Evolutionary conservation across 2,797 vertebrate genomes (phyloP).

Genomic region (Podarcis lilfordi): DNA sequence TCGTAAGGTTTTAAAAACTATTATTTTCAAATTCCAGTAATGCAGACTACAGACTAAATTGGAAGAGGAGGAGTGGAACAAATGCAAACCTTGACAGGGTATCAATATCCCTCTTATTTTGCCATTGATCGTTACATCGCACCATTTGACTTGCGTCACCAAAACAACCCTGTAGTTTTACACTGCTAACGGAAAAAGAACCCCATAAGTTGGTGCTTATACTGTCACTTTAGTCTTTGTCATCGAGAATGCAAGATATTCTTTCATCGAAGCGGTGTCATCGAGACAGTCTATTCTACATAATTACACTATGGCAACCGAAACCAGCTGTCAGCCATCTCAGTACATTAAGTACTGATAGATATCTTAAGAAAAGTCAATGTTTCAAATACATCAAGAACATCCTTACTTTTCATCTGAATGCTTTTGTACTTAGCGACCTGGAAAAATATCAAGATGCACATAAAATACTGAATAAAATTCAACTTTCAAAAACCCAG

Average conservation of each 20-base stretch:
- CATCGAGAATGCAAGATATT: slow-evolving; percentile 70
- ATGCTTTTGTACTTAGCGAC: slow-evolving; percentile 62
- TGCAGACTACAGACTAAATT: slow-evolving; percentile 12
- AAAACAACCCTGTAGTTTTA: slow-evolving; percentile 67
- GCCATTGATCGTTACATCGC: slow-evolving; percentile 68
- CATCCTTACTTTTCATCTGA: slow-evolving; percentile 58
- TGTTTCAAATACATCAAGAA: slow-evolving; percentile 59
- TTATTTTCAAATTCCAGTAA: not conserved
- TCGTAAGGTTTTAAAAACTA: not conserved
- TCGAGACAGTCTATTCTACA: slow-evolving; percentile 66
- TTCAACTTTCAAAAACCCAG: slow-evolving; percentile 47
- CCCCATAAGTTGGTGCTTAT: slow-evolving; percentile 64
- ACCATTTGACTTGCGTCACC: slow-evolving; percentile 70
- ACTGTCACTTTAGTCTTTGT: slow-evolving; percentile 71
- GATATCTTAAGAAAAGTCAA: slow-evolving; percentile 70
- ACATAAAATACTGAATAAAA: slow-evolving; percentile 53
- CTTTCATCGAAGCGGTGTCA: slow-evolving; percentile 72
- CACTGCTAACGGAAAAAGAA: slow-evolving; percentile 61
- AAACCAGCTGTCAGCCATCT: slow-evolving; percentile 75
- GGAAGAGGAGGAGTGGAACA: slow-evolving; percentile 51
- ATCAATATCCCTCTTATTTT: slow-evolving; percentile 48
- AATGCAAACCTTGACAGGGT: slow-evolving; percentile 22
- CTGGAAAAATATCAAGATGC: slow-evolving; percentile 59
- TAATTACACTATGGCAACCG: slow-evolving; percentile 71
- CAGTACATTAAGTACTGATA: slow-evolving; percentile 68